Conservation (phyloP, 2,113 vertebrate genomes). For the Oncorhynchus kisutch region DNA sequence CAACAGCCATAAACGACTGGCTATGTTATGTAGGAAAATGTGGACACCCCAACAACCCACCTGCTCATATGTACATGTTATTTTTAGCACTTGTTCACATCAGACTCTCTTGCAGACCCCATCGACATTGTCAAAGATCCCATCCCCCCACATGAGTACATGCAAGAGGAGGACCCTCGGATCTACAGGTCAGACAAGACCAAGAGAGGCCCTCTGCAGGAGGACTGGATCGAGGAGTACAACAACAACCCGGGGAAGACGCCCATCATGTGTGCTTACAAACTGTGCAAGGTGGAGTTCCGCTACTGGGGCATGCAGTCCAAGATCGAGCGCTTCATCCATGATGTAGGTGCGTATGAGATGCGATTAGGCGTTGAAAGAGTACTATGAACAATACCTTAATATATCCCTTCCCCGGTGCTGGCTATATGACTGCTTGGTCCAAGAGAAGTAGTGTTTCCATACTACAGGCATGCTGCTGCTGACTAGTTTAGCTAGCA, state of each 20-base stretch:
- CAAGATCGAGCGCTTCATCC: slow-evolving; percentile 98
- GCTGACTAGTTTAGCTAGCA: not conserved
- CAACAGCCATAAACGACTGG: not conserved
- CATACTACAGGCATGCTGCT: not conserved
- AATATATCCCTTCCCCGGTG: not conserved
- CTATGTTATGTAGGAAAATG: not conserved
- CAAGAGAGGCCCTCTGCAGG: slow-evolving; percentile 86
- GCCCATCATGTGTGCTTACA: slow-evolving; percentile 98
- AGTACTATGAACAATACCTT: not conserved
- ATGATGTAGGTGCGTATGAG: slow-evolving; percentile 88
- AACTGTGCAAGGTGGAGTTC: slow-evolving; percentile 98
- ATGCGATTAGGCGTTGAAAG: not conserved
- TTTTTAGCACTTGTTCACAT: not conserved
- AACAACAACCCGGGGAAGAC: slow-evolving; percentile 77
- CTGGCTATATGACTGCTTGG: not conserved
- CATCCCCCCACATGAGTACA: slow-evolving; percentile 90
- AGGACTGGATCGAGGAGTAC: slow-evolving; percentile 93
- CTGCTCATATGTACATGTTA: not conserved
- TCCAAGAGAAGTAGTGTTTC: not conserved
- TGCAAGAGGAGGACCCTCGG: slow-evolving; percentile 91
- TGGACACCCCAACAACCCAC: not conserved
- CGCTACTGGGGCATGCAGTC: slow-evolving; percentile 99
- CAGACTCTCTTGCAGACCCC: slow-evolving; percentile 74
- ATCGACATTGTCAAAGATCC: slow-evolving; percentile 96
- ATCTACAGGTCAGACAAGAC: slow-evolving; percentile 91